Evolutionary conservation across 1,140 invertebrate genomes (phyloP).

Genomic region (Pseudomyrmex sp.): DNA sequence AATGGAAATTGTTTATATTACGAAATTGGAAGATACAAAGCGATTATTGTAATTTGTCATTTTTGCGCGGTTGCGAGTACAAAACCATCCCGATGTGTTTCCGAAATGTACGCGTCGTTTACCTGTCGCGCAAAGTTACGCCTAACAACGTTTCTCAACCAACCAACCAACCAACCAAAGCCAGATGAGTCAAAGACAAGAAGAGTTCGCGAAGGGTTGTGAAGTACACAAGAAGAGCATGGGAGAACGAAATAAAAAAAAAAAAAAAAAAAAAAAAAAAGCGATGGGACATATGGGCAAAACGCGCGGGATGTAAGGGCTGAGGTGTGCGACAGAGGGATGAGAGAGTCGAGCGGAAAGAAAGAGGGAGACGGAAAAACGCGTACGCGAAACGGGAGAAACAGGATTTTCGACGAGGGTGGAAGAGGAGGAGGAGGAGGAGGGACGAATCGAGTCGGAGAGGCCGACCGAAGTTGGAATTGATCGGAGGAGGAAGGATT

Average conservation of each 20-base stretch:
- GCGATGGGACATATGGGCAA: slow-evolving; percentile 30
- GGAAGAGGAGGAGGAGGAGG: neutral
- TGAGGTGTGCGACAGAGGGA: neutral
- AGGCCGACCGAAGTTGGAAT: slow-evolving; percentile 74
- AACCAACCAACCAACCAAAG: neutral
- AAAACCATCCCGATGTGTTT: too few relatives aligned
- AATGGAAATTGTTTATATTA: too few relatives aligned
- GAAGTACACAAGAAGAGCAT: neutral
- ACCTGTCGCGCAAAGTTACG: slow-evolving; percentile 18
- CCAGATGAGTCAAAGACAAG: slow-evolving; percentile 8
- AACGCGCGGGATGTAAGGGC: neutral
- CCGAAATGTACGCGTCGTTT: too few relatives aligned
- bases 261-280: slow-evolving; percentile 14
- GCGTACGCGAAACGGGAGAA: neutral
- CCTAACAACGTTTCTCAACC: neutral
- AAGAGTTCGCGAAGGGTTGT: neutral
- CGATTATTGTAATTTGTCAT: too few relatives aligned
- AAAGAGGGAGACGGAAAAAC: slow-evolving; percentile 43
- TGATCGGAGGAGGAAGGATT: slow-evolving; percentile 79
- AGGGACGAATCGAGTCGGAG: slow-evolving; percentile 53
- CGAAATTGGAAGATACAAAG: too few relatives aligned
- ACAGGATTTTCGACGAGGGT: neutral
- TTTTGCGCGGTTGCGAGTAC: neutral
- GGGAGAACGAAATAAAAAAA: neutral
- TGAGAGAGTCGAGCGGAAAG: slow-evolving; percentile 52